Conservation (phyloP, 2,113 vertebrate genomes). For the Butastur rufipennis region DNA sequence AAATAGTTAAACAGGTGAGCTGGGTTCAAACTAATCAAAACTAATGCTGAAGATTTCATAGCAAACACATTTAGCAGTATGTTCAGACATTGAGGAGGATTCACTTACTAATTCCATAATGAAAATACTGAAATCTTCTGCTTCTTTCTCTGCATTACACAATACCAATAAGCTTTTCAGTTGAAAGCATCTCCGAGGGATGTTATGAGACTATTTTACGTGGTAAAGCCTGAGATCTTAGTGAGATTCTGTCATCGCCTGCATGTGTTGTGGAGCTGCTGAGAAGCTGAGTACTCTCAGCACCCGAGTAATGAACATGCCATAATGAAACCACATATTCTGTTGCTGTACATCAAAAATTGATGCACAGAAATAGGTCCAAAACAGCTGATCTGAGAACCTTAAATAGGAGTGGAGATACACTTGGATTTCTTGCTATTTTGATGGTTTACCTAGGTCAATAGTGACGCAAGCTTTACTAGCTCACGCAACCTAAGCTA, state of each 20-base stretch:
- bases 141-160: neutral
- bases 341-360: neutral
- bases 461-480: accelerated
- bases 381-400: neutral
- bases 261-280: neutral
- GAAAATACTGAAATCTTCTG: neutral
- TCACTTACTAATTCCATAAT: neutral
- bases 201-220: neutral
- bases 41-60: neutral
- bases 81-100: neutral
- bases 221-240: neutral
- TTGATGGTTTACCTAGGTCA: neutral
- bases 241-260: neutral
- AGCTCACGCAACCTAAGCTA: neutral
- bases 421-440: neutral
- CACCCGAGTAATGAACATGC: neutral
- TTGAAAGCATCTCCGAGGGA: neutral
- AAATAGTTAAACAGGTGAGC: neutral
- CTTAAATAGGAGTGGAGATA: neutral
- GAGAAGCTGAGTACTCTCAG: neutral
- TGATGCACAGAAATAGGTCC: neutral
- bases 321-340: neutral
- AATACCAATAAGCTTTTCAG: neutral
- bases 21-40: neutral
- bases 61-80: neutral